phyloP scores from a whole-genome alignment of 2,797 vertebrate species.

The Propithecus deckenii region DNA sequence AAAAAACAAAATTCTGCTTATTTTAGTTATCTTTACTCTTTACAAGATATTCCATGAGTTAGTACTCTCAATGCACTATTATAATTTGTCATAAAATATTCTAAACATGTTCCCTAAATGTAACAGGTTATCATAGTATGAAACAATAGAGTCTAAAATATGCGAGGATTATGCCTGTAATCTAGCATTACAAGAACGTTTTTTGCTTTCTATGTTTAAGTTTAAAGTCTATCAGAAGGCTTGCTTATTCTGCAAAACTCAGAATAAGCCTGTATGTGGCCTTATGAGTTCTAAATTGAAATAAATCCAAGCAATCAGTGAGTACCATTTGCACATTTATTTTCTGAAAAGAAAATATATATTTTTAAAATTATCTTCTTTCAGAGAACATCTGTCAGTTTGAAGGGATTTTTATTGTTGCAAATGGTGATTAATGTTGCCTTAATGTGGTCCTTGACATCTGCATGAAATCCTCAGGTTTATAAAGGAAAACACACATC shows the following conservation, averaged over 20 bases:
- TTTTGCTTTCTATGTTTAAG: neutral
- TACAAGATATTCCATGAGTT: neutral
- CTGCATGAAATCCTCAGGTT: neutral
- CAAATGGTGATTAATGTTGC: neutral
- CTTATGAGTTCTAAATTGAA: neutral
- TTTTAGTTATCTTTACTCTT: neutral
- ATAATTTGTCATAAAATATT: neutral
- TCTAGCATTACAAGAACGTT: neutral
- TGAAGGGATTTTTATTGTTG: slow-evolving; percentile 19
- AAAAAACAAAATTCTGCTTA: neutral
- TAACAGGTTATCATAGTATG: neutral
- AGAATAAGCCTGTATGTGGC: neutral
- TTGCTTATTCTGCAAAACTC: neutral
- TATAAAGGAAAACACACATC: neutral
- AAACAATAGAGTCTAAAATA: slow-evolving; percentile 26
- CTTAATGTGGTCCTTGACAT: slow-evolving; percentile 12
- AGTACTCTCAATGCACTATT: neutral
- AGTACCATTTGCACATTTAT: neutral
- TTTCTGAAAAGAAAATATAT: neutral
- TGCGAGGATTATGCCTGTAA: neutral
- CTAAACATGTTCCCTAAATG: neutral
- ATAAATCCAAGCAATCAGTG: neutral
- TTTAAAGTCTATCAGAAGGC: neutral
- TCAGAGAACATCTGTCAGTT: neutral
- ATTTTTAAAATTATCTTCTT: neutral